These are phyloP conservation scores for Dolichotis patagonum DNA, from an alignment of 2,113 vertebrate species.

Conservation along the genomic window DNA sequence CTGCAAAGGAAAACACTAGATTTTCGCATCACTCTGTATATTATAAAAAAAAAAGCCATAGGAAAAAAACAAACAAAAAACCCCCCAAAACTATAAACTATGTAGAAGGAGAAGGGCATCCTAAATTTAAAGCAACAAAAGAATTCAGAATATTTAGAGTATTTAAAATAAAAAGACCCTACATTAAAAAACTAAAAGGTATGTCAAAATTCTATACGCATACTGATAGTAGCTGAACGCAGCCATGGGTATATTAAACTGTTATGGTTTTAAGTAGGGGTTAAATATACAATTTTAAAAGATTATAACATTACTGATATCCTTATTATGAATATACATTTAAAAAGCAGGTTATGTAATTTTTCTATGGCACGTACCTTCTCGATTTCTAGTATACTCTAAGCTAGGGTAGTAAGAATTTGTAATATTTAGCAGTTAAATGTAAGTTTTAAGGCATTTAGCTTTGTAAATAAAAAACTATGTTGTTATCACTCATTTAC, in stretches of 20 bases:
- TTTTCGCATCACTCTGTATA: not conserved
- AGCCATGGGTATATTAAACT: not conserved
- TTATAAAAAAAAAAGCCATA: not conserved
- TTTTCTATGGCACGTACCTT: conserved; percentile 25
- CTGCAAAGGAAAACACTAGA: conserved; percentile 20
- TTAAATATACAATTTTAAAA: conserved; percentile 62
- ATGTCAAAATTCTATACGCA: not conserved
- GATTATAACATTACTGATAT: conserved; percentile 11
- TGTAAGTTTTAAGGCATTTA: conserved; percentile 35
- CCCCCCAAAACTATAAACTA: not conserved
- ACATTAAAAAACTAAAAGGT: conserved; percentile 16
- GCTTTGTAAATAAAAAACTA: conserved; percentile 49
- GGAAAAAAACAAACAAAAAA: not conserved
- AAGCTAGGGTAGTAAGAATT: conserved; percentile 28
- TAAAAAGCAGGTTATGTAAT: conserved; percentile 39
- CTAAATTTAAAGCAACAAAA: not conserved
- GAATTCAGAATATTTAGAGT: not conserved
- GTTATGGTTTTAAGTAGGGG: not conserved
- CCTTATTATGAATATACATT: conserved; percentile 44
- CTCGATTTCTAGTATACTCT: conserved; percentile 16
- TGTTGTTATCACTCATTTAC: not conserved
- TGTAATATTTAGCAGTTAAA: conserved; percentile 27
- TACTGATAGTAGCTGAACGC: conserved; percentile 61
- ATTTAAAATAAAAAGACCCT: not conserved
- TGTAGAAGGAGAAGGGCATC: not conserved